A percentile compares a stretch with the other conserved stretches of the same genome.
These are phyloP conservation scores for Siniperca knerii DNA, from an alignment of 2,113 vertebrate genomes.

Conservation along the genomic window DNA sequence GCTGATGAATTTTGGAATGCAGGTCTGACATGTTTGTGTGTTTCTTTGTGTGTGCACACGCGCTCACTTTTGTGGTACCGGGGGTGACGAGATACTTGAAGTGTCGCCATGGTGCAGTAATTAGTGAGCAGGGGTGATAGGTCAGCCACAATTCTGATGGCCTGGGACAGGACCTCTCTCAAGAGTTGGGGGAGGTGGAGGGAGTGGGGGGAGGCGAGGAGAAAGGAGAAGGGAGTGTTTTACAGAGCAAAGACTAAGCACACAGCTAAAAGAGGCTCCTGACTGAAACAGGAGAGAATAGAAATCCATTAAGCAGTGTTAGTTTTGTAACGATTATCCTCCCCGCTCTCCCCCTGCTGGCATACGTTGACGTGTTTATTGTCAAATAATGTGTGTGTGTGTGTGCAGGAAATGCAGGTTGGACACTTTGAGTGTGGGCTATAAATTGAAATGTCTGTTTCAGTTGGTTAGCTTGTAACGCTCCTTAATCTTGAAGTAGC, in stretches of 20 bases:
- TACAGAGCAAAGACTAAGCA: slow-evolving; percentile 54
- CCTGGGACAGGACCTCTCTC: slow-evolving; percentile 87
- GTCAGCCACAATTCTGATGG: slow-evolving; percentile 88
- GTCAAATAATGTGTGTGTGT: slow-evolving; percentile 19
- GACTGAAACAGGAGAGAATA: slow-evolving; percentile 78
- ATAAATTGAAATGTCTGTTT: slow-evolving; percentile 52
- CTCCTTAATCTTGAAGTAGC: slow-evolving; percentile 50
- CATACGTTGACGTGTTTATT: slow-evolving; percentile 64
- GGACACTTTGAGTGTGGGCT: slow-evolving; percentile 21
- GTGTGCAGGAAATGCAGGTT: slow-evolving; percentile 29
- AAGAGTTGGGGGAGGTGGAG: slow-evolving; percentile 77
- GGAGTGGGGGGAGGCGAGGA: slow-evolving; percentile 43
- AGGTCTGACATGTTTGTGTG: slow-evolving; percentile 27
- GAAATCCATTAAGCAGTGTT: slow-evolving; percentile 76
- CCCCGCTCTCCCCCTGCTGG: slow-evolving; percentile 61
- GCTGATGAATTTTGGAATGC: slow-evolving; percentile 51
- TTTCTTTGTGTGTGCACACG: slow-evolving; percentile 31
- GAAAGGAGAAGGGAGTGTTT: slow-evolving; percentile 63
- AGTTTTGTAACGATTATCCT: slow-evolving; percentile 79
- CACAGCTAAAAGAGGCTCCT: slow-evolving; percentile 64
- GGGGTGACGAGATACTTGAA: slow-evolving; percentile 88
- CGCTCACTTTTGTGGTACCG: slow-evolving; percentile 51
- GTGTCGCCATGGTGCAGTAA: slow-evolving; percentile 94
- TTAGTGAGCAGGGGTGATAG: slow-evolving; percentile 93
- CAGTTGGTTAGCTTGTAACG: slow-evolving; percentile 29